Evolutionary conservation across 64 coral and sea anemone species (phyloP).

Genomic region (Montipora sp.): DNA sequence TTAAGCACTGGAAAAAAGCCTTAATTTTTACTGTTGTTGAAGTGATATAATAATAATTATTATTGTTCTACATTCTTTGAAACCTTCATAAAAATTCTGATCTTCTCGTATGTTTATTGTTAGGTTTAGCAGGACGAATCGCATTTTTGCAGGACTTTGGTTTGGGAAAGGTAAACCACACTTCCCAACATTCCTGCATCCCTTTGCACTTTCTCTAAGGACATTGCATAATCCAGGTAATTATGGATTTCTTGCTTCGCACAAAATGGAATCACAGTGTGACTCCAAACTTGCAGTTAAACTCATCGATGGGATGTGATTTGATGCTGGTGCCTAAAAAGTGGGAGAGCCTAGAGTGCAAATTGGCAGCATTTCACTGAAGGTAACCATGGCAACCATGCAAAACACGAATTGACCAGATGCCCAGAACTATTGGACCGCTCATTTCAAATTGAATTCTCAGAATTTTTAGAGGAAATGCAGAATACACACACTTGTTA

Average conservation of each 20-base stretch:
- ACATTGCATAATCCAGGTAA: slow-evolving; percentile 12
- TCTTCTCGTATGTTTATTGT: neutral
- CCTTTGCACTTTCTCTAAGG: slow-evolving; percentile 23
- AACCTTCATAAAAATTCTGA: neutral
- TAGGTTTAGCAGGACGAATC: slow-evolving; percentile 49
- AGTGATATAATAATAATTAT: too few relatives aligned
- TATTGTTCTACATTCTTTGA: neutral
- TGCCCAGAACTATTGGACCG: too few relatives aligned
- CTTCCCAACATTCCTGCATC: slow-evolving; percentile 44
- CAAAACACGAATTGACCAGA: too few relatives aligned
- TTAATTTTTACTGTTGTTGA: neutral
- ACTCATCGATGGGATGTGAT: too few relatives aligned
- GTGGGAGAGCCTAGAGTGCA: too few relatives aligned
- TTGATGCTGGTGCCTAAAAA: too few relatives aligned
- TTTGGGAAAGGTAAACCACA: slow-evolving; percentile 59
- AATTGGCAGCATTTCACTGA: too few relatives aligned
- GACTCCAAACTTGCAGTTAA: neutral
- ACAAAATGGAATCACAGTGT: neutral
- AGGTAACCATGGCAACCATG: too few relatives aligned
- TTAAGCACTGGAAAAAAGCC: neutral
- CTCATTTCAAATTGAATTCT: too few relatives aligned
- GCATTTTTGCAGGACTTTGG: slow-evolving; percentile 65
- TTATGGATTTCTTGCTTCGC: too few relatives aligned
- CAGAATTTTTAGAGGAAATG: too few relatives aligned
- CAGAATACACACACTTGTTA: too few relatives aligned